These are phyloP conservation scores for Pseudochaenichthys georgianus DNA, from an alignment of 2,797 vertebrate genomes.

Conservation along the genomic window DNA sequence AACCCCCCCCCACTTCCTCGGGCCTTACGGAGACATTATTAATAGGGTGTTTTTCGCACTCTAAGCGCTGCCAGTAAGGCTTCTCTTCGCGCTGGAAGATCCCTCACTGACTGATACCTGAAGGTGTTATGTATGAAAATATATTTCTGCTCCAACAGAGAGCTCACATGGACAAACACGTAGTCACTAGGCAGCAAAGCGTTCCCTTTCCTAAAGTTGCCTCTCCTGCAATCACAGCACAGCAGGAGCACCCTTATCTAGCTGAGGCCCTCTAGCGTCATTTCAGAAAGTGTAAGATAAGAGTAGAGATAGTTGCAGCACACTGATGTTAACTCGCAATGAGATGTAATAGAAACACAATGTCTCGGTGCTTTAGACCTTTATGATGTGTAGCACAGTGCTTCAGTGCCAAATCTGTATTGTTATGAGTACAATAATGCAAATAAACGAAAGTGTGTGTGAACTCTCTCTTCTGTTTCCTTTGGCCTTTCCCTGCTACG, in stretches of 20 bases:
- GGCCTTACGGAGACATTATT: slow-evolving; percentile 28
- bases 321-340: no score
- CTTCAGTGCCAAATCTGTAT: no score
- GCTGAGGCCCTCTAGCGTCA: not conserved
- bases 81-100: slow-evolving; percentile 22
- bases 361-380: no score
- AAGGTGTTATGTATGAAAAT: slow-evolving; percentile 59
- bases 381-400: no score
- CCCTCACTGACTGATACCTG: slow-evolving; percentile 42
- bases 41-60: slow-evolving; percentile 24
- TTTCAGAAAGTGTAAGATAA: slow-evolving; percentile 8
- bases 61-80: slow-evolving; percentile 26
- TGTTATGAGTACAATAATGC: no score
- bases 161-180: slow-evolving; percentile 47
- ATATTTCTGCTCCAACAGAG: slow-evolving; percentile 26
- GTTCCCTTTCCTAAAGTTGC: slow-evolving; percentile 13
- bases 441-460: no score
- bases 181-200: slow-evolving; percentile 62
- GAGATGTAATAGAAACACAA: no score
- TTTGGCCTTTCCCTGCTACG: no score
- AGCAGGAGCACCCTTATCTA: slow-evolving; percentile 22
- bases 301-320: no score
- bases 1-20: not conserved
- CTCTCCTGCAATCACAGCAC: slow-evolving; percentile 42
- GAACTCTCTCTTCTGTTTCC: no score